Base-by-base conservation (phyloP, 2,797 vertebrate species). In the Argya squamiceps region DNA sequence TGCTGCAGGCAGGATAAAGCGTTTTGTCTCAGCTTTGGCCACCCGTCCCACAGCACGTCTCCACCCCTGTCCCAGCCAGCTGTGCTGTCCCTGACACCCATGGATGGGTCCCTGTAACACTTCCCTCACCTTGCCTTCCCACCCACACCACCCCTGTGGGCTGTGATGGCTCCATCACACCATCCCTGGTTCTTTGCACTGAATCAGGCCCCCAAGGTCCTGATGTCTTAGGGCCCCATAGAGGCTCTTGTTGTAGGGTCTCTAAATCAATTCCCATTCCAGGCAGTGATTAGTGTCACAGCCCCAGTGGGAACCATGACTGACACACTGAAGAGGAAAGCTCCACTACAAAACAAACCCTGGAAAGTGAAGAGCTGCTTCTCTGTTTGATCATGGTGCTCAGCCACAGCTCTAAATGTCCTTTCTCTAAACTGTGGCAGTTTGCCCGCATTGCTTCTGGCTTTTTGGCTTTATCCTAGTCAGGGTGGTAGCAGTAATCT, bases 101-200 rank as follows among this genome's bases (percentile, higher is more conserved):
- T 0, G 46, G 27, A 9, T 19, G 49, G 52, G 12, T 34, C 39
- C 47, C 3, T 8, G 32, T 23, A 27, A 1, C 2, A 2, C 23
- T 34, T 34, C 34, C 24, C 36, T 39, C 60, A 17, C 15, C 39
- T 12, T 22, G 2, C 18, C 44, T n/a, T 59, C 29, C 44, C 6
- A 1, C 23, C n/a, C 39, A 5, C 39, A 14, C 5, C 20, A 0
- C 10, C 55, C 73, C 18, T 12, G 16, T 6, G 44, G 27, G 15
- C 68, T 69, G 32, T 7, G 30, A 3, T 16, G 16, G 19, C 9
- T 7, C 50, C 7, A 0, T 39, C 34, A 12, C 2, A 5, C 14
- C 7, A 11, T 15, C 36, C 47, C 44, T 30, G 12, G 10, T 8
- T 21, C 50, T 4, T 44, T 68, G 24, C 49, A 18, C 39, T 44